These are phyloP conservation scores for Pristionchus entomophagus DNA, from an alignment of 2,888 invertebrate species.

Conservation along the genomic window DNA sequence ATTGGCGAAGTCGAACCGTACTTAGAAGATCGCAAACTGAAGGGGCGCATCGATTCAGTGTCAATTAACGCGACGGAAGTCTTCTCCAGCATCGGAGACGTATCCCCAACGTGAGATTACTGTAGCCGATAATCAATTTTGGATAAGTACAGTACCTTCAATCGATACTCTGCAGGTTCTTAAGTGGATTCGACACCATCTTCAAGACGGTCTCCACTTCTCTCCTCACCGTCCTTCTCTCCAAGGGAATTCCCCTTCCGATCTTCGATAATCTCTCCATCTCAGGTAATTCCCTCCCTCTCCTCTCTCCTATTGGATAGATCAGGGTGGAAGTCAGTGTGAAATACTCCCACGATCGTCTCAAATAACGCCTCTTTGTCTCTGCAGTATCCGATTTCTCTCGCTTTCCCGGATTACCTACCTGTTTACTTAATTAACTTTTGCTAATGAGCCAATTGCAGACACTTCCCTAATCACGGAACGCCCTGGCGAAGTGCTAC, in stretches of 20 bases:
- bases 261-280: slow-evolving; percentile 47
- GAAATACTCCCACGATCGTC: slow-evolving; percentile 27
- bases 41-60: slow-evolving; percentile 5
- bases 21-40: slow-evolving; percentile 36
- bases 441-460: background rate
- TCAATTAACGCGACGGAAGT: slow-evolving; percentile 33
- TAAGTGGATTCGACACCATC: slow-evolving; percentile 35
- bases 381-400: background rate
- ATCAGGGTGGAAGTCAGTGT: background rate
- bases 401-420: background rate
- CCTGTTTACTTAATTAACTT: background rate
- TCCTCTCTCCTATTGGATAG: background rate
- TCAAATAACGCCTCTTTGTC: background rate
- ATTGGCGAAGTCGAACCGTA: slow-evolving; percentile 30
- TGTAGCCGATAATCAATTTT: background rate
- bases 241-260: slow-evolving; percentile 45
- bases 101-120: slow-evolving; percentile 7
- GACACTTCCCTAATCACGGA: slow-evolving; percentile 21
- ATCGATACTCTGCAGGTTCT: background rate
- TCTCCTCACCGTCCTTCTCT: slow-evolving; percentile 38
- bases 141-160: too few relatives aligned
- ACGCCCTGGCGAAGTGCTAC: slow-evolving; percentile 1
- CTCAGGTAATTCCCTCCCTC: slow-evolving; percentile 8
- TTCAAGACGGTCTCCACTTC: slow-evolving; percentile 28
- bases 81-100: slow-evolving; percentile 37